Percentiles rank a stretch among this genome's conserved stretches.
Conservation (phyloP, 1,140 invertebrate species). For the Berghia stephanieae region DNA sequence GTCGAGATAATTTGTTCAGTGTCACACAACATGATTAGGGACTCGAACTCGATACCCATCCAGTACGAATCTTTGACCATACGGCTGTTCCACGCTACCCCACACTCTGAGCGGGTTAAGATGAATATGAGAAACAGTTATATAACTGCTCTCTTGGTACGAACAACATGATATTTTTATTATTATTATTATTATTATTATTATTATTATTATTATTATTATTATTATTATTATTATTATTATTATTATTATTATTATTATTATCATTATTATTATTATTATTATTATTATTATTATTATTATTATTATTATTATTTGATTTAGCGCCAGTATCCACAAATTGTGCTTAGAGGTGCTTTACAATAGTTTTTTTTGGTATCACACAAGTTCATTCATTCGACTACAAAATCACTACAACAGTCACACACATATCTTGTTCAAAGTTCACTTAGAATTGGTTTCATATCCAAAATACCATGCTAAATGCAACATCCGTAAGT, state of each 20-base stretch:
- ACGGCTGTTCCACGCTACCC: background rate
- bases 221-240: conserved; percentile 6
- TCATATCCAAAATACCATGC: background rate
- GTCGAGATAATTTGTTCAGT: background rate
- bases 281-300: background rate
- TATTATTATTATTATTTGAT: background rate
- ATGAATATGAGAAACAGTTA: too few species aligned
- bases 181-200: conserved; percentile 13
- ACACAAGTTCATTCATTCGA: background rate
- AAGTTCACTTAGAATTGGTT: too few species aligned
- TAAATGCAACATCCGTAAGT: too few species aligned
- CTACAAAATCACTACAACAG: background rate
- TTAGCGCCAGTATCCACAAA: background rate
- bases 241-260: background rate
- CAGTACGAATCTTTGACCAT: background rate
- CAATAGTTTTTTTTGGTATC: background rate
- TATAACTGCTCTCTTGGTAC: too few species aligned
- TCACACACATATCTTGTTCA: background rate
- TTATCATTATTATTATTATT: background rate
- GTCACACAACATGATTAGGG: background rate
- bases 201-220: conserved; percentile 10
- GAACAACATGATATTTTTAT: background rate
- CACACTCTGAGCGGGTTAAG: background rate
- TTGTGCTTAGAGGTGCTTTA: too few species aligned
- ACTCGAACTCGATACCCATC: background rate